Evolutionary conservation across 2,888 invertebrate genomes (phyloP).

Genomic region (Zygogramma bicolorata): DNA sequence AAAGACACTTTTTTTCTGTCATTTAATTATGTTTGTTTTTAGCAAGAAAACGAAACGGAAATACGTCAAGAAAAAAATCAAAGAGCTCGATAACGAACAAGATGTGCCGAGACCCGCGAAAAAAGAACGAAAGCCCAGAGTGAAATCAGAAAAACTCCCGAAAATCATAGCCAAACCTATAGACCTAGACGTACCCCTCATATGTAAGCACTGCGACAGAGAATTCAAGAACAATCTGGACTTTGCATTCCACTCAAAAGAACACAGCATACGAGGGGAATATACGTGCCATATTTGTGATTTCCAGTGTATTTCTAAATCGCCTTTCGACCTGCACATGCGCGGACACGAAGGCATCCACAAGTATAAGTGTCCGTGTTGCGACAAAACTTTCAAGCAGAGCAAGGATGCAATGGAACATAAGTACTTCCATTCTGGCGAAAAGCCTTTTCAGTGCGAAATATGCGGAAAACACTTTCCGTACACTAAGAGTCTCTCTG

Average conservation of each 20-base stretch:
- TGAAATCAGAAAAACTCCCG: slow-evolving; percentile 19
- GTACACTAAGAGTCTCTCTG: slow-evolving; percentile 66
- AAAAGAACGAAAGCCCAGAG: slow-evolving; percentile 8
- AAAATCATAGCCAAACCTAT: slow-evolving; percentile 42
- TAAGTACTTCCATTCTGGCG: slow-evolving; percentile 57
- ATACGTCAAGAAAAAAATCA: slow-evolving; percentile 16
- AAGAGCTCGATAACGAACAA: slow-evolving; percentile 11
- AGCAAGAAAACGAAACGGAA: slow-evolving; percentile 26
- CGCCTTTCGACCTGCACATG: slow-evolving; percentile 58
- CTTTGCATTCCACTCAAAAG: slow-evolving; percentile 60
- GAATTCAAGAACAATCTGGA: slow-evolving; percentile 65
- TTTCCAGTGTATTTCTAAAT: slow-evolving; percentile 49
- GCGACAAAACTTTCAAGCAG: slow-evolving; percentile 56
- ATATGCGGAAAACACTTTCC: slow-evolving; percentile 69
- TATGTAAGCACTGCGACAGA: slow-evolving; percentile 70
- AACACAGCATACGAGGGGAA: slow-evolving; percentile 56
- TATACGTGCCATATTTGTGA: slow-evolving; percentile 61
- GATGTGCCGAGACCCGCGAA: slow-evolving; percentile 57
- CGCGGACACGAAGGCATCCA: slow-evolving; percentile 53
- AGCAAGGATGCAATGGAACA: slow-evolving; percentile 69
- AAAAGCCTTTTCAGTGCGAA: slow-evolving; percentile 68
- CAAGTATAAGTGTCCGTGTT: slow-evolving; percentile 54
- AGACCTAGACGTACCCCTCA: slow-evolving; percentile 63
- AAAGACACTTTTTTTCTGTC: neutral
- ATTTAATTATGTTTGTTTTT: slow-evolving; percentile 18